These are phyloP conservation scores for Conomelus anceps DNA, from an alignment of 2,888 invertebrate species.

Conservation along the genomic window DNA sequence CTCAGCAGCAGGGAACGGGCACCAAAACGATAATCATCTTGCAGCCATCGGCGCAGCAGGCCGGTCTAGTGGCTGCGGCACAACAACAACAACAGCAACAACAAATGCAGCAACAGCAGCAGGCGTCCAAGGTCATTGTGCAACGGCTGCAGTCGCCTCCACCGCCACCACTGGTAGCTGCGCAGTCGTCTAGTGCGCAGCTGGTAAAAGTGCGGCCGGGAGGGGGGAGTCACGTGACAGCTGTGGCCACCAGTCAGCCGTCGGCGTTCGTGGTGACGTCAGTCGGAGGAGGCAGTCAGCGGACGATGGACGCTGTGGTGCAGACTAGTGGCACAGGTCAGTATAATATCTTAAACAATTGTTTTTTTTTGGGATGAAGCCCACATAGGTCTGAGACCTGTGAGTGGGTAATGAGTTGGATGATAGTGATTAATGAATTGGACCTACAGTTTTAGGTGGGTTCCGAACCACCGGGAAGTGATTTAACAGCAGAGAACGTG, in stretches of 20 bases:
- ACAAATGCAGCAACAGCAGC: constrained; percentile 44
- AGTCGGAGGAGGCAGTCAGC: background rate
- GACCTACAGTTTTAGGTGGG: no score
- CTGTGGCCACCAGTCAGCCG: background rate
- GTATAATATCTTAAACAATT: background rate
- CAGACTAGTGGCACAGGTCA: background rate
- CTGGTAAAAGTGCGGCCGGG: background rate
- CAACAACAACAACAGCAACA: constrained; percentile 44
- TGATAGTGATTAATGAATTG: no score
- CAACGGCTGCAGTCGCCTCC: constrained; percentile 33
- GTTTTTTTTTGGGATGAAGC: no score
- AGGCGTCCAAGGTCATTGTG: constrained; percentile 33
- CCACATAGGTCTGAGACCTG: no score
- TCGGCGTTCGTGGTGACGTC: background rate
- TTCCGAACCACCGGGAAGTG: no score
- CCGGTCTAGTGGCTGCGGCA: constrained; percentile 42
- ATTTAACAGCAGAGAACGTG: no score
- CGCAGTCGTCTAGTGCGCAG: background rate
- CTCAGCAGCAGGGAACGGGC: constrained; percentile 57
- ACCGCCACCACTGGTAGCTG: constrained; percentile 26
- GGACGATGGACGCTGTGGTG: background rate
- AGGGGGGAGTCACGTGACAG: background rate
- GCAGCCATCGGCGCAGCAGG: constrained; percentile 48
- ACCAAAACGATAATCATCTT: constrained; percentile 64
- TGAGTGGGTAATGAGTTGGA: no score